Evolutionary conservation across 23 tunicate genomes (phyloP).

Genomic region (Ascidia mentula): DNA sequence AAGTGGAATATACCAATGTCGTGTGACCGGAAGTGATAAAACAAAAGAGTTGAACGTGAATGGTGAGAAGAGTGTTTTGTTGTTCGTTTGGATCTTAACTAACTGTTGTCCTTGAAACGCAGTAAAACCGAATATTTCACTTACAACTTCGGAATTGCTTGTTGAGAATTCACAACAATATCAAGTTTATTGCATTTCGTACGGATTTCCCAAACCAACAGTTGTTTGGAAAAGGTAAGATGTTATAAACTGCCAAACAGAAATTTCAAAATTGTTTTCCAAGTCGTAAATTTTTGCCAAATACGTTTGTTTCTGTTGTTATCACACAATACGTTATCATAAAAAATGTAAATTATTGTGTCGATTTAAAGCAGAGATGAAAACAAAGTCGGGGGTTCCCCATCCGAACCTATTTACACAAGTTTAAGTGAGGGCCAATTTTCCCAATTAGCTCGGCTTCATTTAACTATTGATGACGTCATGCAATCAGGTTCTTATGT

Average conservation of each 20-base stretch:
- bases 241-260: no score
- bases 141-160: not conserved
- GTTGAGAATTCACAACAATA: not conserved
- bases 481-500: not conserved
- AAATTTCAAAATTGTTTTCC: no score
- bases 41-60: not conserved
- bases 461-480: not conserved
- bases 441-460: not conserved
- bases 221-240: not conserved
- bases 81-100: no score
- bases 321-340: not conserved
- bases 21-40: not conserved
- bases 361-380: not conserved
- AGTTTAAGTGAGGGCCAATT: no score
- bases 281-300: not conserved
- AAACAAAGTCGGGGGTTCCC: not conserved
- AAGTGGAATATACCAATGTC: not conserved
- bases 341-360: no score
- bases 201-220: not conserved
- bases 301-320: not conserved
- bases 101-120: not conserved
- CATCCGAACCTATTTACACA: not conserved
- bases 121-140: not conserved
- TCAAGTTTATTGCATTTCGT: not conserved
- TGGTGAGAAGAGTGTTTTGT: no score